These are phyloP conservation scores for Aphelinus certus DNA, from an alignment of 1,140 invertebrate genomes.

Conservation along the genomic window DNA sequence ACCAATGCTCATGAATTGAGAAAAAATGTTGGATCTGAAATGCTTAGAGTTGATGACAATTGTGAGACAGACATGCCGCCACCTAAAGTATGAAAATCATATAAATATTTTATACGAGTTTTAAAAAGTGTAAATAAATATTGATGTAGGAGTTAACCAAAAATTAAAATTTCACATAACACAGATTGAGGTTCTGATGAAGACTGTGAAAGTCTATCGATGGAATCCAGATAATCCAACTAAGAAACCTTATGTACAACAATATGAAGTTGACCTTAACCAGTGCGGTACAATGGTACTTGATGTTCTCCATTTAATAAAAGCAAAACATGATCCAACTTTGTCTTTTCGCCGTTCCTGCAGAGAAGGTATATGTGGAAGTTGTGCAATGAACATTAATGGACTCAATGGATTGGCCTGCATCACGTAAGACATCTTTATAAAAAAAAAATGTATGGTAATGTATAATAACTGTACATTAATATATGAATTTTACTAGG, in stretches of 20 bases:
- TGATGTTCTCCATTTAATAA: conserved; percentile 88
- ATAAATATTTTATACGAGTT: no score
- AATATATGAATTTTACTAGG: conserved; percentile 41
- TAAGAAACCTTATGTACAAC: conserved; percentile 77
- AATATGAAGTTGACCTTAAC: conserved; percentile 80
- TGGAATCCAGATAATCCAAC: conserved; percentile 91
- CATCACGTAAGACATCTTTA: conserved; percentile 69
- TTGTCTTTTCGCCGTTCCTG: conserved; percentile 86
- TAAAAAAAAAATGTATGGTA: conserved; percentile 26
- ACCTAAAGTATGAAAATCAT: no score
- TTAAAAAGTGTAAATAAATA: no score
- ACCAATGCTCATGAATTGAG: no score
- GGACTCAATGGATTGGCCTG: conserved; percentile 89
- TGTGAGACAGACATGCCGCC: no score
- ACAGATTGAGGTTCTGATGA: not conserved
- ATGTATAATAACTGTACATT: conserved; percentile 18
- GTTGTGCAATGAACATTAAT: conserved; percentile 90
- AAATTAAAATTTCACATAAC: no score
- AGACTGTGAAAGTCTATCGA: conserved; percentile 82
- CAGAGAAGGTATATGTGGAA: conserved; percentile 90
- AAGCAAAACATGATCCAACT: conserved; percentile 86
- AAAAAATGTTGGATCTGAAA: no score
- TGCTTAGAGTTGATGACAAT: no score
- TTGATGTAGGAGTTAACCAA: no score
- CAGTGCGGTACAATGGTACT: conserved; percentile 84